Percentiles rank a stretch among this genome's conserved stretches.
Evolutionary conservation across 2,797 vertebrate genomes (phyloP).

Genomic region (Gymnocypris eckloni): DNA sequence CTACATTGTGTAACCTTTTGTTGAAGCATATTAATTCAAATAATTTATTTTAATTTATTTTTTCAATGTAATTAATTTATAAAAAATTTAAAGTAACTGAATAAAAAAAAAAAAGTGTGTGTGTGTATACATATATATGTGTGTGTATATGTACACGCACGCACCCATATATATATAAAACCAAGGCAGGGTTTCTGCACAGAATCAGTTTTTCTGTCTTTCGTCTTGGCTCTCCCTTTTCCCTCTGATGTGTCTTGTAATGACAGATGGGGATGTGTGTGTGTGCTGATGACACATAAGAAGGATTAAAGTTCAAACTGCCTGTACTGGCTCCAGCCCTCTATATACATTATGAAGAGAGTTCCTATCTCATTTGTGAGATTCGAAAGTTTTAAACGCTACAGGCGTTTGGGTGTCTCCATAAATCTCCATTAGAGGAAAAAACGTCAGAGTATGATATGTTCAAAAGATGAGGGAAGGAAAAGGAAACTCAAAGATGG

Average conservation of each 20-base stretch:
- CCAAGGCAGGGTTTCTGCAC: conserved; percentile 13
- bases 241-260: conserved; percentile 60
- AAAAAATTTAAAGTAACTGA: too few relatives aligned
- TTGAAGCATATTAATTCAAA: too few relatives aligned
- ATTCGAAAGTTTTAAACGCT: conserved; percentile 72
- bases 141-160: too few relatives aligned
- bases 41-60: too few relatives aligned
- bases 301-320: conserved; percentile 75
- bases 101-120: too few relatives aligned
- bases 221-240: conserved; percentile 18
- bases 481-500: conserved; percentile 31
- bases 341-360: conserved; percentile 67
- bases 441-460: conserved; percentile 64
- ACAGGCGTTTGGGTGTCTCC: conserved; percentile 66
- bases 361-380: conserved; percentile 67
- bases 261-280: conserved; percentile 72
- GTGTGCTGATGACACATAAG: conserved; percentile 67
- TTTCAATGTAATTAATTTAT: too few relatives aligned
- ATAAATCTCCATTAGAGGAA: conserved; percentile 67
- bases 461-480: conserved; percentile 33
- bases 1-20: background rate
- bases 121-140: too few relatives aligned
- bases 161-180: too few relatives aligned
- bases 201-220: conserved; percentile 7
- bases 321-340: conserved; percentile 66